Conservation (phyloP, 2,888 invertebrate genomes). For the Cataglyphis cursor region DNA sequence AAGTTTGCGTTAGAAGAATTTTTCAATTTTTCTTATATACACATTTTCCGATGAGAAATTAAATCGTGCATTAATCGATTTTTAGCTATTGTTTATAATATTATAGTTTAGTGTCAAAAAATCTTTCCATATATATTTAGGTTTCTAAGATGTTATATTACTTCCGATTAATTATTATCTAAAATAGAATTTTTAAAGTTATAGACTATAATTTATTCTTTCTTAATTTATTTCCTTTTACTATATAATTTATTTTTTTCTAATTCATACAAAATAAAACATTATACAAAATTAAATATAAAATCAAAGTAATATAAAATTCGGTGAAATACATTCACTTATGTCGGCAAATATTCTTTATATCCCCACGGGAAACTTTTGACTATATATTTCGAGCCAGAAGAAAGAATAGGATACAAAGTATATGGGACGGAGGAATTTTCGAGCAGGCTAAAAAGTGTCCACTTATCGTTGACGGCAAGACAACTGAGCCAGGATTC, state of each 20-base stretch:
- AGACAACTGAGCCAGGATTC: slow-evolving; percentile 43
- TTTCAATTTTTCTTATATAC: slow-evolving; percentile 42
- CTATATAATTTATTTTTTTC: background rate
- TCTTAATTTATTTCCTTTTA: background rate
- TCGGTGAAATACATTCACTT: slow-evolving; percentile 11
- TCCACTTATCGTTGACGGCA: slow-evolving; percentile 56
- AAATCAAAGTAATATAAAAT: background rate
- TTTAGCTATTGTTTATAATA: background rate
- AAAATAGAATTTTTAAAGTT: background rate
- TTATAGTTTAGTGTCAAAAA: background rate
- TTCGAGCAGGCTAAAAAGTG: slow-evolving; percentile 49
- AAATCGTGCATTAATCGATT: background rate
- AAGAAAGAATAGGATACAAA: slow-evolving; percentile 33
- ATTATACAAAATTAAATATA: background rate
- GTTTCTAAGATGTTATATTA: background rate
- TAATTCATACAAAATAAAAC: slow-evolving; percentile 14
- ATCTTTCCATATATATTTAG: background rate
- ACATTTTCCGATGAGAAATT: background rate
- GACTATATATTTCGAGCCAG: slow-evolving; percentile 16
- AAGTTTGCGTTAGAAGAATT: slow-evolving; percentile 32
- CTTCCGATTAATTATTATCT: background rate
- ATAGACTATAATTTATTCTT: background rate
- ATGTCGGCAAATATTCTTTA: slow-evolving; percentile 17
- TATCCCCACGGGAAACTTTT: slow-evolving; percentile 28
- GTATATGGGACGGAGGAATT: slow-evolving; percentile 15